Conservation (phyloP, 2,888 invertebrate species). For the Stenotaenia linearis region DNA sequence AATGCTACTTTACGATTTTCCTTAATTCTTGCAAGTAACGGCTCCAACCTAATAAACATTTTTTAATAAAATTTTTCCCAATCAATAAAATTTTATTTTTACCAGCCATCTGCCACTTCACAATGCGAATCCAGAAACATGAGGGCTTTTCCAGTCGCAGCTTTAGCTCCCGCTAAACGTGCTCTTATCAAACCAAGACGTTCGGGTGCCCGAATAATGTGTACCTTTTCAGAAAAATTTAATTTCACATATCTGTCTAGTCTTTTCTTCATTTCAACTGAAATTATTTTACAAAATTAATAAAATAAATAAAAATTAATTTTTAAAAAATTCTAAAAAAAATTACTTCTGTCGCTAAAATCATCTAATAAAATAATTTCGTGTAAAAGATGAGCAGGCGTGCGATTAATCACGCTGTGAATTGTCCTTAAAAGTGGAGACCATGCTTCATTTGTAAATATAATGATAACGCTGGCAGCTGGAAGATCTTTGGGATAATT, state of each 20-base stretch:
- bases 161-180: slow-evolving; percentile 76
- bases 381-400: slow-evolving; percentile 64
- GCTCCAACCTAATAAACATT: slow-evolving; percentile 61
- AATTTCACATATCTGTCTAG: slow-evolving; percentile 67
- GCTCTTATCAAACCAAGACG: slow-evolving; percentile 85
- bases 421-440: slow-evolving; percentile 75
- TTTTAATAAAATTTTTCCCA: not conserved
- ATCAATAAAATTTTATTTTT: not conserved
- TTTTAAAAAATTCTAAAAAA: not conserved
- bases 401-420: slow-evolving; percentile 79
- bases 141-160: slow-evolving; percentile 70
- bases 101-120: slow-evolving; percentile 72
- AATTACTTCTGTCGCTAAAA: slow-evolving; percentile 66
- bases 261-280: slow-evolving; percentile 64
- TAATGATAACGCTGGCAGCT: slow-evolving; percentile 71
- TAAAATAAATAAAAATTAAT: not conserved
- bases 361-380: slow-evolving; percentile 96
- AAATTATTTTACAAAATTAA: no score
- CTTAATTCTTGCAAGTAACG: slow-evolving; percentile 76
- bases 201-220: slow-evolving; percentile 66
- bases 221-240: slow-evolving; percentile 57
- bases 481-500: slow-evolving; percentile 61
- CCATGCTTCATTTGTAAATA: slow-evolving; percentile 87
- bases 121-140: slow-evolving; percentile 90
- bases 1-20: slow-evolving; percentile 71